Conservation (phyloP, 2,113 vertebrate species). For the Ceratotherium simum region DNA sequence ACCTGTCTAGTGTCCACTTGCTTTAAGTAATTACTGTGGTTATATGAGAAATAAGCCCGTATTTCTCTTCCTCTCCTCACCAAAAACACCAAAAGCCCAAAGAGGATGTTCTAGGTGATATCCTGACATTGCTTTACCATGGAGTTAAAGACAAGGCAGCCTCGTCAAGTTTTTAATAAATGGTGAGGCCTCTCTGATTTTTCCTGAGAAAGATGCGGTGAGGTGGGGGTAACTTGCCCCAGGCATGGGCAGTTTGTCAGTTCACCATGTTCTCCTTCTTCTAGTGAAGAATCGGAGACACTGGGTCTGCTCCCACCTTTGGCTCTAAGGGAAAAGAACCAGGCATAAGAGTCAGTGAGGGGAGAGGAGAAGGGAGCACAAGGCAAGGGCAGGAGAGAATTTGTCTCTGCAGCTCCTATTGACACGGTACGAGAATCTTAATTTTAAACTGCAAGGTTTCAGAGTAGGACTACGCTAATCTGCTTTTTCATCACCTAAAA, state of each 20-base stretch:
- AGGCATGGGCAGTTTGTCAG: accelerated
- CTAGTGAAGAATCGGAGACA: background rate
- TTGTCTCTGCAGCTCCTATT: background rate
- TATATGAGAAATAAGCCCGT: background rate
- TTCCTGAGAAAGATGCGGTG: background rate
- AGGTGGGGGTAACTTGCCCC: accelerated
- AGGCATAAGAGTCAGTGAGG: accelerated
- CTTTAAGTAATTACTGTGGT: background rate
- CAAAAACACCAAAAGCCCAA: accelerated
- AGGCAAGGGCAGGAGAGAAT: accelerated
- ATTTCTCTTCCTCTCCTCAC: accelerated
- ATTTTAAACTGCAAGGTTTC: background rate
- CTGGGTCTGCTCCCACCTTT: background rate
- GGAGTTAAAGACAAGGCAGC: background rate
- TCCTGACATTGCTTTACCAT: background rate
- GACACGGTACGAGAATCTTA: no score
- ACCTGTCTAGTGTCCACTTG: background rate
- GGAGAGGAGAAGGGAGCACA: no score
- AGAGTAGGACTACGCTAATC: background rate
- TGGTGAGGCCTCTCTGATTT: background rate
- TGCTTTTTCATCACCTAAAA: background rate
- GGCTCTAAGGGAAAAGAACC: background rate
- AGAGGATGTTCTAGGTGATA: no score
- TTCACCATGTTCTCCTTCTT: no score
- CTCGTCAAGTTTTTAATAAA: background rate